Base-by-base conservation (phyloP, 2,888 invertebrate species). In the Campaea margaritaria region DNA sequence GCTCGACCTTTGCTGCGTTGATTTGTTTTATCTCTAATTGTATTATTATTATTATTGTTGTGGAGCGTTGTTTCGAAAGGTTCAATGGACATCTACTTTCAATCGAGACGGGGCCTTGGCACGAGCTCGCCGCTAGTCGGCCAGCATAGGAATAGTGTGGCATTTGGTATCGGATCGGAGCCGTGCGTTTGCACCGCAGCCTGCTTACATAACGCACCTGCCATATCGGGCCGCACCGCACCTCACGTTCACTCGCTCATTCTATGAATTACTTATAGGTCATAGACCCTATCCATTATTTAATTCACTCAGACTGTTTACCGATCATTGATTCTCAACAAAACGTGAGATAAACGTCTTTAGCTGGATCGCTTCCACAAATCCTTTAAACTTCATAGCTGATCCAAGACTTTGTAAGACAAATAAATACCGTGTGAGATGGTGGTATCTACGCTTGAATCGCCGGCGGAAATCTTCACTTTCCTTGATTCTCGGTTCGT, bases 231-330 rank as follows among this genome's bases (percentile, higher is more conserved):
- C 84, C 70, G 80, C 77, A 85, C 87, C 85, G 83, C 88, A 86
- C 89, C 89, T 87, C 87, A 82, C 87, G 86, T 86, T 87, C 87
- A 84, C 89, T 88, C 79, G 86, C 85, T 87, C 87, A 86, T 87
- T 89, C 89, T 91, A 88, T 89, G 89, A 90, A 91, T 91, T 90
- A 88, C 90, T 90, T 86, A 90, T 82, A 89, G 91, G 88, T 91
- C 91, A 80, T 87, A 88, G 91, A 91, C 90, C 91, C 82, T 78
- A 81, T 81, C 78, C 79, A 87, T 86, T 87, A 88, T 89, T 86
- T 80, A 82, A 85, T 85, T 83, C 80, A 74, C 74, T 75, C 74
- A 75, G 75, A 78, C 75, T 73, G 75, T 76, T 75, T 74, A 72
- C 73, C 71, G 71, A 79, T 78, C 70, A 74, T 70, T 73, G 73